phyloP scores from a whole-genome alignment of 1,140 invertebrate genomes.

The Theocolax elegans region DNA sequence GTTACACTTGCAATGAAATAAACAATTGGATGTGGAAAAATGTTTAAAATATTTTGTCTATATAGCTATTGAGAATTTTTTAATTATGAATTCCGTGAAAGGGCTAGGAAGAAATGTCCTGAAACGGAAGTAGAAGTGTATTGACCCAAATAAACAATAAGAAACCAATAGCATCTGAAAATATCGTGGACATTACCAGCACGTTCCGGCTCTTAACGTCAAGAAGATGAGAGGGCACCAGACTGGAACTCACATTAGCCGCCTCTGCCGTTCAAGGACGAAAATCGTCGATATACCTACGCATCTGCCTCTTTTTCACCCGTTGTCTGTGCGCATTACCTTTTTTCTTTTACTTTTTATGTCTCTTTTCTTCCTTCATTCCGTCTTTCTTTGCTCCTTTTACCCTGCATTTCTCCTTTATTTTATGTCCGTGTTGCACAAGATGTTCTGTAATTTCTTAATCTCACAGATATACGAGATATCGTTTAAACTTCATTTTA shows the following conservation, averaged over 20 bases:
- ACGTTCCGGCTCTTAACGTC: neutral
- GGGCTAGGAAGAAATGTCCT: neutral
- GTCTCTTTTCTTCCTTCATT: neutral
- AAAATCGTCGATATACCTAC: conserved; percentile 44
- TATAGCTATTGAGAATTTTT: neutral
- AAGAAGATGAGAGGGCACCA: conserved; percentile 41
- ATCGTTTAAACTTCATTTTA: too few species aligned
- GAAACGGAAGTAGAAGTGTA: neutral
- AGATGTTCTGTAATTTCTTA: conserved; percentile 10
- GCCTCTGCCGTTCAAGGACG: conserved; percentile 38
- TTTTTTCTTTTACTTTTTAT: neutral
- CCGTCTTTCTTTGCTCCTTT: neutral
- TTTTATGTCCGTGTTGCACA: neutral
- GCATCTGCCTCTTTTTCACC: conserved; percentile 19
- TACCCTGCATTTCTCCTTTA: neutral
- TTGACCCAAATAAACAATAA: conserved; percentile 25
- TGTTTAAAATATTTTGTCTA: neutral
- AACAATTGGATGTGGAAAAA: too few species aligned
- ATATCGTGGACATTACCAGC: neutral
- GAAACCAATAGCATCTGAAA: conserved; percentile 13
- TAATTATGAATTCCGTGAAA: neutral
- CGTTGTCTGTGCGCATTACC: neutral
- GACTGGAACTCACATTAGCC: conserved; percentile 44
- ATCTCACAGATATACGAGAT: too few species aligned
- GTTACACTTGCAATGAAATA: too few species aligned